phyloP scores from a whole-genome alignment of 2,888 invertebrate species.

The Xestobium rufovillosum region DNA sequence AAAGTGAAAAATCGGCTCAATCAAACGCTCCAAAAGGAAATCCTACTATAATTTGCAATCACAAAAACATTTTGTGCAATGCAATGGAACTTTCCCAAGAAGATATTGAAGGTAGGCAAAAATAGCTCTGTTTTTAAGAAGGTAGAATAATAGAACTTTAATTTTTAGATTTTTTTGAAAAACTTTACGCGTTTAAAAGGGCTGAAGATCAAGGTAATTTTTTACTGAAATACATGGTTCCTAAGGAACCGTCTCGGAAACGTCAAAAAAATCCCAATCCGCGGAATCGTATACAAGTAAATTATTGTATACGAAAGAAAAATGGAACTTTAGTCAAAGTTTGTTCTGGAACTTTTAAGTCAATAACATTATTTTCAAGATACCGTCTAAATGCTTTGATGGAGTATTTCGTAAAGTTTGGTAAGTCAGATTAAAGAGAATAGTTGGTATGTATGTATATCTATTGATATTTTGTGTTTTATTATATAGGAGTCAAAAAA shows the following conservation, averaged over 20 bases:
- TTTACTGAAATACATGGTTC: slow-evolving; percentile 4
- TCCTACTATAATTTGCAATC: slow-evolving; percentile 1
- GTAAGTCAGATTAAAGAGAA: slow-evolving; percentile 1
- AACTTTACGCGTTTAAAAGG: neutral
- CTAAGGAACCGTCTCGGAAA: neutral
- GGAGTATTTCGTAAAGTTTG: slow-evolving; percentile 3
- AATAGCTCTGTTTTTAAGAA: too few species aligned
- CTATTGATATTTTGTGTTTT: neutral
- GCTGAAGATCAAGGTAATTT: slow-evolving; percentile 3
- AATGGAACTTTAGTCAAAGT: slow-evolving; percentile 1
- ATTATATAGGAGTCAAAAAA: neutral
- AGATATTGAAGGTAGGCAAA: neutral
- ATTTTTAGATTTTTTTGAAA: too few species aligned
- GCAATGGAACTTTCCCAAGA: slow-evolving; percentile 1
- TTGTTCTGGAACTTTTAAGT: slow-evolving; percentile 1
- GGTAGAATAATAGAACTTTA: too few species aligned
- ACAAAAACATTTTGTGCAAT: slow-evolving; percentile 1
- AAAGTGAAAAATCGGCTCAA: neutral
- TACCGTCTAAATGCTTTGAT: slow-evolving; percentile 1
- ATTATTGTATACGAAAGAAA: slow-evolving; percentile 1
- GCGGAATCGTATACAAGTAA: neutral
- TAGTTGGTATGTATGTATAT: slow-evolving; percentile 1
- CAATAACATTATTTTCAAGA: neutral
- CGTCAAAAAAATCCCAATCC: neutral
- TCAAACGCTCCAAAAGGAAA: slow-evolving; percentile 2